Evolutionary conservation across 2,888 invertebrate species (phyloP).

Genomic region (Tenthredo scrophulariae): DNA sequence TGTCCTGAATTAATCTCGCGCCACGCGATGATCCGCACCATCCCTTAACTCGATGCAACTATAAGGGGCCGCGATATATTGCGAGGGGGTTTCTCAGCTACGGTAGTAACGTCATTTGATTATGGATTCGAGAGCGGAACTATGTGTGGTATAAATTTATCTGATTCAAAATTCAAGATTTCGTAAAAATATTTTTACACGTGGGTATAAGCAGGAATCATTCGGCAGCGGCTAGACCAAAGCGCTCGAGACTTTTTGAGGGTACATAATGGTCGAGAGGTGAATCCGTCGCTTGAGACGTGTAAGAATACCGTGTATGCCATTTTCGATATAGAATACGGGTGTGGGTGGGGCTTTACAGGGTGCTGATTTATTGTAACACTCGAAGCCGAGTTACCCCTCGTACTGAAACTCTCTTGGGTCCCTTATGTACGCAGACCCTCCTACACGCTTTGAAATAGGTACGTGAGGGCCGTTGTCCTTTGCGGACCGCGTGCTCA

Average conservation of each 20-base stretch:
- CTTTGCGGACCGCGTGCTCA: conserved; percentile 30
- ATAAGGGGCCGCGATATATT: not conserved
- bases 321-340: conserved; percentile 57
- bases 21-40: conserved; percentile 53
- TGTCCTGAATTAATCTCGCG: conserved; percentile 69
- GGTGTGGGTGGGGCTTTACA: conserved; percentile 66
- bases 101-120: not conserved
- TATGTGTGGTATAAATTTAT: not conserved
- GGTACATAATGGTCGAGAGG: not conserved
- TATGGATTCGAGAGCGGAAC: not conserved
- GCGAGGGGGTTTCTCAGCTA: not conserved
- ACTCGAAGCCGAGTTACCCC: conserved; percentile 67
- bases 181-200: too few species aligned
- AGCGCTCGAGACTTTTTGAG: not conserved
- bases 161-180: not conserved
- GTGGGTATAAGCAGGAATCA: not conserved
- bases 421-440: conserved; percentile 11
- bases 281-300: conserved; percentile 59
- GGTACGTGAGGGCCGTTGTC: conserved; percentile 33
- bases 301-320: conserved; percentile 46
- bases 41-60: not conserved
- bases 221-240: not conserved
- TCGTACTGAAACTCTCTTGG: conserved; percentile 56
- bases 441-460: conserved; percentile 48
- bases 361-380: conserved; percentile 72